Evolutionary conservation across 2,797 vertebrate species (phyloP).

Genomic region (Pseudochaenichthys georgianus): DNA sequence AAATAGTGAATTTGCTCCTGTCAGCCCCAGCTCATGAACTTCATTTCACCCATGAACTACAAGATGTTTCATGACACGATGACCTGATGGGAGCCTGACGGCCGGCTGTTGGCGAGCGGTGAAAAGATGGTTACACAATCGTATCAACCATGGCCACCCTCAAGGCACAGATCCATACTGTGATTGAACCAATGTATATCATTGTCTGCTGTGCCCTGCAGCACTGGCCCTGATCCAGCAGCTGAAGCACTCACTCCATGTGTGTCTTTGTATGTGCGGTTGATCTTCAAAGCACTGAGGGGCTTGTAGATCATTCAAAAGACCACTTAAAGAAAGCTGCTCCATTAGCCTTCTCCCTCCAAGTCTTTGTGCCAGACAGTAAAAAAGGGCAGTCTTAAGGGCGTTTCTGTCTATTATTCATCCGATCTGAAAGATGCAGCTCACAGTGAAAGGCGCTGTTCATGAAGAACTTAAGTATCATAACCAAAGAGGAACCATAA

Average conservation of each 20-base stretch:
- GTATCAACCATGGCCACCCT: slow-evolving; percentile 43
- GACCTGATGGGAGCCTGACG: slow-evolving; percentile 16
- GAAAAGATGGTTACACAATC: slow-evolving; percentile 32
- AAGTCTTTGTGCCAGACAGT: slow-evolving; percentile 10
- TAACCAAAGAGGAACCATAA: neutral
- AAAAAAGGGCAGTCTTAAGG: slow-evolving; percentile 22
- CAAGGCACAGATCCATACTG: slow-evolving; percentile 56
- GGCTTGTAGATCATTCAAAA: slow-evolving; percentile 44
- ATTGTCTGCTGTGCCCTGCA: slow-evolving; percentile 50
- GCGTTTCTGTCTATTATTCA: slow-evolving; percentile 29
- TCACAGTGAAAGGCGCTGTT: neutral
- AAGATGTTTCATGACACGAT: slow-evolving; percentile 35
- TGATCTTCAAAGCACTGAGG: slow-evolving; percentile 33
- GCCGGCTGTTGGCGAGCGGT: slow-evolving; percentile 16
- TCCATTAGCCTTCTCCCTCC: slow-evolving; percentile 25
- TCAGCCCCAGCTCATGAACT: slow-evolving; percentile 12
- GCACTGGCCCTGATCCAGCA: slow-evolving; percentile 50
- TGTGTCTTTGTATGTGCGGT: slow-evolving; percentile 23
- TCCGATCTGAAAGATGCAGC: slow-evolving; percentile 22
- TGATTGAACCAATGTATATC: slow-evolving; percentile 53
- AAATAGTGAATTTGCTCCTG: slow-evolving; percentile 8
- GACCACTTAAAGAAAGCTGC: slow-evolving; percentile 33
- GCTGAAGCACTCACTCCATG: slow-evolving; percentile 19
- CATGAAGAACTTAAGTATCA: slow-evolving; percentile 5
- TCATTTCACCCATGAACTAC: slow-evolving; percentile 39